Conservation (phyloP, 2,888 invertebrate genomes). For the Ectemnius continuus region DNA sequence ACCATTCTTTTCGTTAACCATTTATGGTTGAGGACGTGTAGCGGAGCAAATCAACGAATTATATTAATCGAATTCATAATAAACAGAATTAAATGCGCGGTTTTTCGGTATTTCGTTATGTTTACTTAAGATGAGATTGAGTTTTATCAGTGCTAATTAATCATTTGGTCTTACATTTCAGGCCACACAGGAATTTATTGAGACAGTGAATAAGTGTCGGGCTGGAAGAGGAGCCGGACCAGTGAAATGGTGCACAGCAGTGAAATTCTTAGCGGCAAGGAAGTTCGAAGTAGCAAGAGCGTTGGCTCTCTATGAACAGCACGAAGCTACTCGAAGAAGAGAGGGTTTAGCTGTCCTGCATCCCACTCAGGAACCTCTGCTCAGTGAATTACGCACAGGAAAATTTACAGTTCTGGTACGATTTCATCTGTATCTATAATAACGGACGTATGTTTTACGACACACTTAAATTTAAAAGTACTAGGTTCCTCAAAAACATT, state of each 20-base stretch:
- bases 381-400: conserved; percentile 92
- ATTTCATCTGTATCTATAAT: not conserved
- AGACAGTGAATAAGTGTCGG: conserved; percentile 84
- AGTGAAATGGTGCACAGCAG: conserved; percentile 91
- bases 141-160: not conserved
- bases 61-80: too few species aligned
- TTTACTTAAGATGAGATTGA: too few species aligned
- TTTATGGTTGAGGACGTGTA: too few species aligned
- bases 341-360: conserved; percentile 93
- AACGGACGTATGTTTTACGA: too few species aligned
- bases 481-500: too few species aligned
- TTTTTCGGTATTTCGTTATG: too few species aligned
- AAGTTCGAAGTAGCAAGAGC: conserved; percentile 96
- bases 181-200: conserved; percentile 90
- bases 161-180: conserved; percentile 72
- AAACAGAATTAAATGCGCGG: too few species aligned
- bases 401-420: conserved; percentile 97
- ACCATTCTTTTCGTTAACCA: too few species aligned
- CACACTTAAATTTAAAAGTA: too few species aligned
- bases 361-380: conserved; percentile 89
- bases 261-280: conserved; percentile 94
- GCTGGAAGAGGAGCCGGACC: conserved; percentile 80
- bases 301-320: conserved; percentile 93
- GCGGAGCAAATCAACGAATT: too few species aligned
- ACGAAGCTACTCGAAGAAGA: conserved; percentile 91